Evolutionary conservation across 2,113 vertebrate species (phyloP).

Genomic region (Pardalotus punctatus): DNA sequence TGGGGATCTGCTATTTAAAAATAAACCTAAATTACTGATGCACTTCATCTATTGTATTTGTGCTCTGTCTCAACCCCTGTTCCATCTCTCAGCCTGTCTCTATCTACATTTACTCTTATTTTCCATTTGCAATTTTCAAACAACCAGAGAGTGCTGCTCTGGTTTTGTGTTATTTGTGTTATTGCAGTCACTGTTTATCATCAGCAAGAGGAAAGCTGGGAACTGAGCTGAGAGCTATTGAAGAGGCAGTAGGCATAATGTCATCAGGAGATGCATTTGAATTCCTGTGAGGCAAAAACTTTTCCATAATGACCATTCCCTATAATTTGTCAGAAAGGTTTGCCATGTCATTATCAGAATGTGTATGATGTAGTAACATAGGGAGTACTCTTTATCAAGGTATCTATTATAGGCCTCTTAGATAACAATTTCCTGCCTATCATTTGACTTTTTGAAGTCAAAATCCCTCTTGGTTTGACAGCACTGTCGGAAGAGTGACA

Average conservation of each 20-base stretch:
- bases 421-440: not conserved
- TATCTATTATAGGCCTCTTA: not conserved
- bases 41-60: not conserved
- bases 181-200: not conserved
- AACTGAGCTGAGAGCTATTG: not conserved
- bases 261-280: not conserved
- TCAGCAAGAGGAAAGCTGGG: not conserved
- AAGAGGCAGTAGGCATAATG: not conserved
- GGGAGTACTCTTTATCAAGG: not conserved
- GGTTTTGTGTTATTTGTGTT: not conserved
- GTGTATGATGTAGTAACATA: not conserved
- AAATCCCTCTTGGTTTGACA: not conserved
- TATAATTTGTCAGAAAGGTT: not conserved
- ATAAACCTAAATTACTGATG: not conserved
- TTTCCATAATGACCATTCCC: not conserved
- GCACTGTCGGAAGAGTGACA: not conserved
- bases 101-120: not conserved
- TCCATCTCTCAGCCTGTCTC: not conserved
- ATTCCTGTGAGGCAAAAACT: not conserved
- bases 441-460: not conserved
- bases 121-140: not conserved
- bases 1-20: not conserved
- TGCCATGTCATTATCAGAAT: not conserved
- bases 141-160: not conserved
- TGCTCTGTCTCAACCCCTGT: not conserved